phyloP scores from a whole-genome alignment of 2,113 vertebrate genomes.

The Phaethon lepturus region DNA sequence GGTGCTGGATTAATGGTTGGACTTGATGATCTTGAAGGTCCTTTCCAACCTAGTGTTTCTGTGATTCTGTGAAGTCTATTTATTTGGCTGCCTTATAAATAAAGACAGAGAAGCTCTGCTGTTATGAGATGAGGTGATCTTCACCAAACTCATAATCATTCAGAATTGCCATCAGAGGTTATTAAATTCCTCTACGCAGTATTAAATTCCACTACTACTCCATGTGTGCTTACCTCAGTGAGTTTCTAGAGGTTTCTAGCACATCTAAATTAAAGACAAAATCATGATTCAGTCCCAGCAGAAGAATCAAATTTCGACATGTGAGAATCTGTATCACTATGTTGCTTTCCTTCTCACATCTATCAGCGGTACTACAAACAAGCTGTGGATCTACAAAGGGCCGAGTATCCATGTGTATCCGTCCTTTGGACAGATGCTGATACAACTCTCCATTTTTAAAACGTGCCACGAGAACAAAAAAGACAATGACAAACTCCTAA shows the following conservation, averaged over 20 bases:
- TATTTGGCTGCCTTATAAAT: not conserved
- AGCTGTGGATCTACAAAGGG: not conserved
- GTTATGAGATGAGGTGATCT: not conserved
- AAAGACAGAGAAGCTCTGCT: not conserved
- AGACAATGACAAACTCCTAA: not conserved
- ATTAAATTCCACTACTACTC: not conserved
- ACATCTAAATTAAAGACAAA: not conserved
- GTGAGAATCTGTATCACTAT: not conserved
- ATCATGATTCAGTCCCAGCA: not conserved
- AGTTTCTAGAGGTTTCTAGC: not conserved
- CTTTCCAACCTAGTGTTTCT: no score
- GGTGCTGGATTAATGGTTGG: no score
- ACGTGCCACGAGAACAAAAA: not conserved
- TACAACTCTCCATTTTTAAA: not conserved
- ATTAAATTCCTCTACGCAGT: not conserved
- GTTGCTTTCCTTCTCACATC: not conserved
- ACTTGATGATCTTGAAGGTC: no score
- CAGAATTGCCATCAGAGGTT: not conserved
- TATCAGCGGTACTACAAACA: not conserved
- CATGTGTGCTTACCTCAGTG: not conserved
- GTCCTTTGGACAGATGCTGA: not conserved
- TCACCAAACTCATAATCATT: not conserved
- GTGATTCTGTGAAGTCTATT: no score
- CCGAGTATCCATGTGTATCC: rapidly evolving
- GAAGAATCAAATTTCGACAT: not conserved